These are phyloP conservation scores for Euura saliciscinereae DNA, from an alignment of 1,140 invertebrate species.

Conservation along the genomic window DNA sequence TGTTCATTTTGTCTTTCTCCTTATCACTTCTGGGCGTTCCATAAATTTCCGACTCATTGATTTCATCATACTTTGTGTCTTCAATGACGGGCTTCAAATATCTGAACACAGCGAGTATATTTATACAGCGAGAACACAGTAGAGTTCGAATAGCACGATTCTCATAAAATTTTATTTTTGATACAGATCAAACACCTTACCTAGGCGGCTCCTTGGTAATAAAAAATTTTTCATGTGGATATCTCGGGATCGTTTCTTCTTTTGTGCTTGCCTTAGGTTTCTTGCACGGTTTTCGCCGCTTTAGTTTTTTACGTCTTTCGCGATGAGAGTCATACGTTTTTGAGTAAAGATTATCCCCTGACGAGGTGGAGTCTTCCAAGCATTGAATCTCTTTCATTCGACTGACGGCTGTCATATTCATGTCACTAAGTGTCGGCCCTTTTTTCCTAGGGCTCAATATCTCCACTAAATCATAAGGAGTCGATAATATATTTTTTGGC, in stretches of 20 bases:
- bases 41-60: slow-evolving; percentile 31
- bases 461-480: background rate
- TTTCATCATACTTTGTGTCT: slow-evolving; percentile 34
- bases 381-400: background rate
- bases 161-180: background rate
- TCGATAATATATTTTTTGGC: background rate
- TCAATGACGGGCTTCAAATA: slow-evolving; percentile 26
- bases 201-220: slow-evolving; percentile 28
- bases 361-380: background rate
- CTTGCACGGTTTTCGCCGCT: background rate
- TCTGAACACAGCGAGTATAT: slow-evolving; percentile 20
- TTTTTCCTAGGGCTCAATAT: background rate
- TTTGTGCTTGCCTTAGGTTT: background rate
- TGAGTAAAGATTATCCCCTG: slow-evolving; percentile 18
- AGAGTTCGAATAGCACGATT: background rate
- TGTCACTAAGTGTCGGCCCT: background rate
- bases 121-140: background rate
- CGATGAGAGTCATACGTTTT: slow-evolving; percentile 22
- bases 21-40: slow-evolving; percentile 7
- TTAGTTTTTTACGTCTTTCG: slow-evolving; percentile 12
- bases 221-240: slow-evolving; percentile 23
- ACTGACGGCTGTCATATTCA: background rate
- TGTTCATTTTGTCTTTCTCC: slow-evolving; percentile 22
- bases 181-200: slow-evolving; percentile 15
- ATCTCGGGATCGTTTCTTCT: background rate